Conservation (phyloP, 53 echinoderm and acorn worm genomes). For the Temnopleurus reevesii region DNA sequence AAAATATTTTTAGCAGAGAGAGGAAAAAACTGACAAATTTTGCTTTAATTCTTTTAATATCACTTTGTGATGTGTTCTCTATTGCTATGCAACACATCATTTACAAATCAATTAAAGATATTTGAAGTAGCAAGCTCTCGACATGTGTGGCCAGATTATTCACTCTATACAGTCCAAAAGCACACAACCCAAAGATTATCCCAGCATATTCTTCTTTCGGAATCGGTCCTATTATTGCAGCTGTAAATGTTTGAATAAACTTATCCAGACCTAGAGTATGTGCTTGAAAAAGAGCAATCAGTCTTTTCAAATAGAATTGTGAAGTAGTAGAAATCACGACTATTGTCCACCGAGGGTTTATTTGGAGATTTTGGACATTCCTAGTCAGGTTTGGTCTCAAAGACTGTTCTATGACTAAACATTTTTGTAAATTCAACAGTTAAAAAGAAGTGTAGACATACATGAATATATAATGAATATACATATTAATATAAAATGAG, state of each 20-base stretch:
- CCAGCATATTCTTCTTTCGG: not conserved
- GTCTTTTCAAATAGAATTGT: not conserved
- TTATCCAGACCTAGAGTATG: not conserved
- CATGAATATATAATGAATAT: too few species aligned
- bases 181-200: not conserved
- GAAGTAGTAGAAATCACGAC: conserved; percentile 1
- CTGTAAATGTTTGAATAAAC: conserved; percentile 19
- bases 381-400: not conserved
- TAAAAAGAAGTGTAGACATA: too few species aligned
- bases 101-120: not conserved
- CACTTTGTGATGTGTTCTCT: too few species aligned
- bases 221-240: not conserved
- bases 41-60: too few species aligned
- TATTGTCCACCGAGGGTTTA: not conserved
- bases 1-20: too few species aligned
- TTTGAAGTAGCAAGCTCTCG: not conserved
- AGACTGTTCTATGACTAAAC: too few species aligned
- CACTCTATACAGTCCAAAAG: not conserved
- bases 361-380: not conserved
- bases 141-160: conserved; percentile 29
- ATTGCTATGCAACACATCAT: not conserved
- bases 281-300: not conserved
- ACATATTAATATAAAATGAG: too few species aligned
- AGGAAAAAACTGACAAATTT: too few species aligned
- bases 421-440: too few species aligned